A percentile compares a stretch with the other conserved stretches of the same genome.
Evolutionary conservation across 2,888 invertebrate species (phyloP).

Genomic region (Pilophorus perplexus): DNA sequence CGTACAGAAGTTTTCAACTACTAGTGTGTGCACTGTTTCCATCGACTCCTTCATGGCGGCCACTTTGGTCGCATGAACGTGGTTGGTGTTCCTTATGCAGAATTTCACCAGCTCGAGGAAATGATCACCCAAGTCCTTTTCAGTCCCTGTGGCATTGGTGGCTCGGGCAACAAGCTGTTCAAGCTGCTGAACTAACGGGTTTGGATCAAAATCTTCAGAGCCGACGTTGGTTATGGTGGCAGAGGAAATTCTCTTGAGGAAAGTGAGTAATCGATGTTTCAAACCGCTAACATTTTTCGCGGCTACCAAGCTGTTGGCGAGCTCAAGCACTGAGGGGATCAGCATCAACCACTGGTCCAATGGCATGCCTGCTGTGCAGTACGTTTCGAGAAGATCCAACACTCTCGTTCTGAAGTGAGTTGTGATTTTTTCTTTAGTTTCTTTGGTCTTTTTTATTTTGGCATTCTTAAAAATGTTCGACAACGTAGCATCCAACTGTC

Average conservation of each 20-base stretch:
- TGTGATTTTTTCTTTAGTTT: constrained; percentile 18
- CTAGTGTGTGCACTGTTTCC: neutral
- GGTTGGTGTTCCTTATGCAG: constrained; percentile 6
- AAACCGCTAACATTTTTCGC: constrained; percentile 23
- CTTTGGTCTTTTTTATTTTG: constrained; percentile 23
- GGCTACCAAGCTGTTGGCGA: constrained; percentile 12
- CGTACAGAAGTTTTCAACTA: neutral
- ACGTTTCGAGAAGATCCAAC: constrained; percentile 33
- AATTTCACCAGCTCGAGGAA: constrained; percentile 25
- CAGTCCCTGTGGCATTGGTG: constrained; percentile 6
- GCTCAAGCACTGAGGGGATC: constrained; percentile 27
- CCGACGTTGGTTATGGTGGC: constrained; percentile 6
- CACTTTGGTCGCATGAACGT: neutral
- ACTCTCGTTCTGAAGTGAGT: constrained; percentile 29
- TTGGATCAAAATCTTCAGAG: constrained; percentile 5
- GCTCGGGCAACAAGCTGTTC: constrained; percentile 8
- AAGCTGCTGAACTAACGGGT: neutral
- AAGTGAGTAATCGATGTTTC: constrained; percentile 13
- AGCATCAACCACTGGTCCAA: constrained; percentile 11
- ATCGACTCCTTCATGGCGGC: neutral
- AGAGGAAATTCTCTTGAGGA: constrained; percentile 16
- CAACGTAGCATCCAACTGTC: constrained; percentile 24
- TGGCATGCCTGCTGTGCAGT: constrained; percentile 20
- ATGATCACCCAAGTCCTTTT: constrained; percentile 17
- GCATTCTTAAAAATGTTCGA: constrained; percentile 28